phyloP scores from a whole-genome alignment of 2,888 invertebrate genomes.

The Drosophila niveifrons region DNA sequence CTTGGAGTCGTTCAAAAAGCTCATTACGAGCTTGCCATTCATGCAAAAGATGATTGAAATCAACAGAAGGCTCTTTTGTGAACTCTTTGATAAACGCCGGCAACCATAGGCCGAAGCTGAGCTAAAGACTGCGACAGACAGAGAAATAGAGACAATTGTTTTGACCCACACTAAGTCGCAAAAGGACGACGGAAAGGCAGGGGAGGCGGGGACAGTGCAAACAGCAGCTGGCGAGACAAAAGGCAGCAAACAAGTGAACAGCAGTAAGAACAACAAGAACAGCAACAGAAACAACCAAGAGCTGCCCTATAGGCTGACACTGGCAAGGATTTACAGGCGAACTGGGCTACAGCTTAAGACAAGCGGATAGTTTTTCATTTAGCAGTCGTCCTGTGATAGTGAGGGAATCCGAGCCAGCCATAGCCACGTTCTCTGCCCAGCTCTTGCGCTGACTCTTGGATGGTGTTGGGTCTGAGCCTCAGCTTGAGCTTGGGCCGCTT shows the following conservation, averaged over 20 bases:
- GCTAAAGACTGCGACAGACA: not conserved
- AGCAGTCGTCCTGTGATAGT: conserved; percentile 19
- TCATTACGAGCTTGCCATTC: conserved; percentile 54
- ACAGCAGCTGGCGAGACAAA: conserved; percentile 37
- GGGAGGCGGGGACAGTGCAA: conserved; percentile 10
- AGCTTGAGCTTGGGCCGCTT: conserved; percentile 12
- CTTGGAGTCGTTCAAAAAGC: conserved; percentile 41
- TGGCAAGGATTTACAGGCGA: conserved; percentile 53
- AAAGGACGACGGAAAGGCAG: not conserved
- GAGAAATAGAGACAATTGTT: conserved; percentile 29
- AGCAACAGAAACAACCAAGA: not conserved
- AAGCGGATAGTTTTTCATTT: conserved; percentile 71
- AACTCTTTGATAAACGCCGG: conserved; percentile 25
- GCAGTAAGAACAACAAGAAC: conserved; percentile 8
- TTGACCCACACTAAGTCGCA: conserved; percentile 21
- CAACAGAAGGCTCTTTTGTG: conserved; percentile 29
- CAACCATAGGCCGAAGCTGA: conserved; percentile 1
- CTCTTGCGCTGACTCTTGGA: not conserved
- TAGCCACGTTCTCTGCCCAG: conserved; percentile 12
- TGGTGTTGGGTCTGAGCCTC: not conserved
- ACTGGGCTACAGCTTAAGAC: conserved; percentile 43
- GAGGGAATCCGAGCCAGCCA: not conserved
- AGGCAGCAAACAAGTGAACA: conserved; percentile 30
- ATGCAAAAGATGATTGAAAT: conserved; percentile 60
- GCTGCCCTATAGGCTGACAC: conserved; percentile 46